Base-by-base conservation (phyloP, 2,888 invertebrate genomes). In the Silvanus unidentatus region DNA sequence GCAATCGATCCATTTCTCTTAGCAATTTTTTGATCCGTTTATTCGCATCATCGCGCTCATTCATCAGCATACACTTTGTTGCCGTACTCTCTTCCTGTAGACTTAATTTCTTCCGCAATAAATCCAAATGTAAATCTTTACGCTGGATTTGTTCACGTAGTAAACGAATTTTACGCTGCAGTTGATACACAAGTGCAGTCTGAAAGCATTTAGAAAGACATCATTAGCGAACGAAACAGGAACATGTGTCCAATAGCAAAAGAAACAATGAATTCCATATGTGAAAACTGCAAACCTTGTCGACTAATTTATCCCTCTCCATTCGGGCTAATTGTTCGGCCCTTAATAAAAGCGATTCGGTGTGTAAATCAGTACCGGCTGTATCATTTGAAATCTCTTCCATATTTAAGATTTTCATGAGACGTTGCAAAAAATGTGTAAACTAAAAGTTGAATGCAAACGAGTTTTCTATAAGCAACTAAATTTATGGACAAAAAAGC, bases 81-180 rank as follows among this genome's bases (percentile, higher is more conserved):
- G 82, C 75, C 1, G 80, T 76, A 43, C 79, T 82, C 56, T 88
- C 86, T 68, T 91, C 92, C 69, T 91, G 86, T 10, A 91, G 77
- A 45, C 85, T 84, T 42, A 95, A 74, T 70, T 96, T 96, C 56
- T 93, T 83, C 35, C 93, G 77, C 39, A 95, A 74, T 47, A 95
- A 76, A 71, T 96, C 95, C 63, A 95, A 74, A 68, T 96, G 95
- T 32, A 95, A 76, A 66, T 96, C 96, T 61, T 93, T 85, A 45
- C 93, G 81, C 64, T 94, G 93, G 22, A 95, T 76, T 68, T 96
- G 94, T 66, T 95, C 95, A 40, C 93, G 79, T 10, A 94, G 73
- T 5, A 87, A 86, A 54, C 92, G 81, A 29, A 92, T 84, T 51
- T 93, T 79, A 48, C 93, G 77, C 71, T 95, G 94, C 30, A 95